Evolutionary conservation across 2,888 invertebrate genomes (phyloP), one percentile per base, ranked within the genome.

Genomic region (Brassicogethes aeneus): DNA sequence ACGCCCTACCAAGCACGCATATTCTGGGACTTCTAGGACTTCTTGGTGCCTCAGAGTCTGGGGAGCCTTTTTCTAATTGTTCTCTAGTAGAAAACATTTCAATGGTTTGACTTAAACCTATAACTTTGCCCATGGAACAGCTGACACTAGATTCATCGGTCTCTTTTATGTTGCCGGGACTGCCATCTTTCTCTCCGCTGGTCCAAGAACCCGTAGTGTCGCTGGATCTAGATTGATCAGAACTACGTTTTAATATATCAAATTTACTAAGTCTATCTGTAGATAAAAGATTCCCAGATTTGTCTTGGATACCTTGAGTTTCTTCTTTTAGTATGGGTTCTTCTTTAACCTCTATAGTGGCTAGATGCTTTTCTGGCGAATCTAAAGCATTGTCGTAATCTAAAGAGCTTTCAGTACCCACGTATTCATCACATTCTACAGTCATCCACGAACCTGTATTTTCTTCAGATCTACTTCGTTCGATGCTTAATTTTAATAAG

Each of bases 161-260:
- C 62, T 82, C 82, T 44, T 79, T 75, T 43, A 69, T 32, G 59
- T 69, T 40, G 55, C 70, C 45, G 37, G 82, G 80, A 55, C 80
- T 82, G 1, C 71, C 69, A 58, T 81, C 81, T 62, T 81, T 82
- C 60, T 83, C 83, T n/a, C 82, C 79, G 54, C 82, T 83, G 0
- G 85, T 85, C 83, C 85, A 86, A 0, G 86, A 86, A 17, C 68
- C 69, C 2, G 78, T 80, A 0, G 82, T 82, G 56, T 87, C 86
- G 2, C 85, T 86, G 54, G 86, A 86, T 50, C 80, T 73, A 1
- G 86, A 86, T 44, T 84, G 79, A 60, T 85, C 85, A 1, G 82
- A 77, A 50, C 81, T 83, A 15, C 82, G 65, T 57, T 83, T 81
- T 2, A 80, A 64, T 34, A 79, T 59, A 54, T 77, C 77, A 45